A percentile compares a stretch with the other conserved stretches of the same genome.
phyloP scores from a whole-genome alignment of 2,888 invertebrate species.

The Galerucella calmariensis region DNA sequence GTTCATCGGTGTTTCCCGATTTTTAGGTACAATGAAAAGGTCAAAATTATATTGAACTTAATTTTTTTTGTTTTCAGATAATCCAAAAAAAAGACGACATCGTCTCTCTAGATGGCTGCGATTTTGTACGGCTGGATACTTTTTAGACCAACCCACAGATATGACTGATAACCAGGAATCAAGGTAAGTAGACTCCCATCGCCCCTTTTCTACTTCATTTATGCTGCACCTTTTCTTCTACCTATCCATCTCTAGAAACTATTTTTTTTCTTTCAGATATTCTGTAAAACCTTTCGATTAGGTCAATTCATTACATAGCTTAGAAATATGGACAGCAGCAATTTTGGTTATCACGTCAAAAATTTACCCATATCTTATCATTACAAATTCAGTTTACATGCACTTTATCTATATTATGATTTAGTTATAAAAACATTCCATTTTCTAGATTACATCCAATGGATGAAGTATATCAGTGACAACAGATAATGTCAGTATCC shows the following conservation, averaged over 20 bases:
- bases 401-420: not conserved
- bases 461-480: not conserved
- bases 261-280: too few species aligned
- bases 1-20: too few species aligned
- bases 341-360: not conserved
- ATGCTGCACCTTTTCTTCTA: too few species aligned
- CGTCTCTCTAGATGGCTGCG: slow-evolving; percentile 56
- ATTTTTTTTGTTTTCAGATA: slow-evolving; percentile 41
- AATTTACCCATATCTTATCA: not conserved
- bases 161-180: slow-evolving; percentile 56
- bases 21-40: too few species aligned
- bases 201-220: too few species aligned
- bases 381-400: not conserved
- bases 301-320: not conserved
- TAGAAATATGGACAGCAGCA: not conserved
- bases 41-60: not conserved
- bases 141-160: slow-evolving; percentile 45
- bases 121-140: slow-evolving; percentile 47
- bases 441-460: not conserved
- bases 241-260: too few species aligned
- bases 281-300: too few species aligned
- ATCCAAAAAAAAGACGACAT: slow-evolving; percentile 45
- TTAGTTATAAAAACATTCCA: not conserved
- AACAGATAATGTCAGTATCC: not conserved
- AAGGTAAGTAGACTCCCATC: slow-evolving; percentile 45